Conservation (phyloP, 1,140 invertebrate species). For the Micrasema longulum region DNA sequence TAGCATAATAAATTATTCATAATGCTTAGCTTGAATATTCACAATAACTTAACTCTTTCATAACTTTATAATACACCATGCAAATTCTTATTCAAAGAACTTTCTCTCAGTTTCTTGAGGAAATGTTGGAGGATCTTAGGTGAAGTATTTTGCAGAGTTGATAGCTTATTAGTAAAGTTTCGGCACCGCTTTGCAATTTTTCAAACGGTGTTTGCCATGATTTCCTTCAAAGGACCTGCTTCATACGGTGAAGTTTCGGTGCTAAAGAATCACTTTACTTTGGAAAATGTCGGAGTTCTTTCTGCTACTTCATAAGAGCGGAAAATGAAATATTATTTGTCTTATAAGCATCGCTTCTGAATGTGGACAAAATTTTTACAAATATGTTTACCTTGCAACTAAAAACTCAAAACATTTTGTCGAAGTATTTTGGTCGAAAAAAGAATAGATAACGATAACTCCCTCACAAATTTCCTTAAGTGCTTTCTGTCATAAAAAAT, state of each 20-base stretch:
- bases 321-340: too few species aligned
- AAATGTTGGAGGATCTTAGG: constrained; percentile 28
- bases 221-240: constrained; percentile 26
- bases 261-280: constrained; percentile 17
- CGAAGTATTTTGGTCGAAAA: too few species aligned
- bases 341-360: too few species aligned
- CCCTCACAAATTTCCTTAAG: too few species aligned
- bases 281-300: constrained; percentile 6
- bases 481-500: too few species aligned
- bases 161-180: constrained; percentile 36
- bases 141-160: constrained; percentile 21
- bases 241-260: constrained; percentile 14
- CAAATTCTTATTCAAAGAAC: constrained; percentile 16
- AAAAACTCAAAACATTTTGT: too few species aligned
- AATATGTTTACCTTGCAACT: too few species aligned
- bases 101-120: constrained; percentile 4
- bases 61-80: constrained; percentile 24
- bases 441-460: too few species aligned
- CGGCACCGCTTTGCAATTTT: constrained; percentile 27
- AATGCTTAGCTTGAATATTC: constrained; percentile 9
- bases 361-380: too few species aligned
- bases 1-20: constrained; percentile 25
- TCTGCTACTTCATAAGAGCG: not conserved
- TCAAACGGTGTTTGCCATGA: constrained; percentile 30
- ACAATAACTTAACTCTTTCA: constrained; percentile 3